phyloP scores from a whole-genome alignment of 1,140 invertebrate genomes.

The Diorhabda sublineata region DNA sequence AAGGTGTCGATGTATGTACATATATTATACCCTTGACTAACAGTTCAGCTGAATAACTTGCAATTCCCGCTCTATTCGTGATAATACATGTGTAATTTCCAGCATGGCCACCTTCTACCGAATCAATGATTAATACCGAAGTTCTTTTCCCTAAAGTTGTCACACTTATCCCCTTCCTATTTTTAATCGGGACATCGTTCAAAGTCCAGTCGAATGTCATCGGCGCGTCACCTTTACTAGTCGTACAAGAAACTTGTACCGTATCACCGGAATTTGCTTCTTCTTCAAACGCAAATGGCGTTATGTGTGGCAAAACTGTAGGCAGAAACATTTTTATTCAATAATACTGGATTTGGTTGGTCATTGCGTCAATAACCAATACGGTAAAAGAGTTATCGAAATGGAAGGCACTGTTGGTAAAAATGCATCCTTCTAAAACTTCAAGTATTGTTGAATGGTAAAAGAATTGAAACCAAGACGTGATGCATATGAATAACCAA shows the following conservation, averaged over 20 bases:
- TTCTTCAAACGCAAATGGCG: conserved; percentile 63
- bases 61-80: conserved; percentile 63
- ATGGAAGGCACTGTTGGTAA: too few relatives aligned
- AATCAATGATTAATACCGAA: conserved; percentile 71
- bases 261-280: conserved; percentile 47
- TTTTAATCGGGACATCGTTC: conserved; percentile 43
- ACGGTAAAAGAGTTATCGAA: too few relatives aligned
- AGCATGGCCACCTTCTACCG: conserved; percentile 69
- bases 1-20: not conserved
- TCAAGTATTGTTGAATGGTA: too few relatives aligned
- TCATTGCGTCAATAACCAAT: too few relatives aligned
- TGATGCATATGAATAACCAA: too few relatives aligned
- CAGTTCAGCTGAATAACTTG: conserved; percentile 62
- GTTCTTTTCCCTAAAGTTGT: conserved; percentile 64
- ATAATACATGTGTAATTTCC: conserved; percentile 69
- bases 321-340: not conserved
- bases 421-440: too few relatives aligned
- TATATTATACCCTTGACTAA: conserved; percentile 64
- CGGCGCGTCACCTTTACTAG: conserved; percentile 40
- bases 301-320: conserved; percentile 56
- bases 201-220: conserved; percentile 48
- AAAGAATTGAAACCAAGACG: too few relatives aligned
- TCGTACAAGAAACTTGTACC: conserved; percentile 39
- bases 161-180: conserved; percentile 27
- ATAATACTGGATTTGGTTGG: too few relatives aligned